Percentiles rank a stretch among this genome's conserved stretches.
These are phyloP conservation scores for Sciurus niger DNA, from an alignment of 2,113 vertebrate genomes.

Conservation along the genomic window DNA sequence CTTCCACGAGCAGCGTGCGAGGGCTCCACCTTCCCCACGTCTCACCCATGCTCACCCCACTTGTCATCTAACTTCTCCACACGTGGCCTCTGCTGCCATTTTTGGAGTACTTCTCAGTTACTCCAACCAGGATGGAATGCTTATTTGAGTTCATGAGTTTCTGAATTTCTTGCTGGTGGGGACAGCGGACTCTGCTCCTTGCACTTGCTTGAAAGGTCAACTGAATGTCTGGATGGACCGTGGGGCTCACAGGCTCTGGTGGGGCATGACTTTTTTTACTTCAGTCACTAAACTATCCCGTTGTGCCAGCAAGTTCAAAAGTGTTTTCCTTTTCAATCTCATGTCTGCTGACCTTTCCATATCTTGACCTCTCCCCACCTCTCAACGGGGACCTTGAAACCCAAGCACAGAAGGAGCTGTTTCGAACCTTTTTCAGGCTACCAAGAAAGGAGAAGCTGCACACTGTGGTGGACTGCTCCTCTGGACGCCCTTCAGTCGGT, in stretches of 20 bases:
- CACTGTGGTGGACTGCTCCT: conserved; percentile 92
- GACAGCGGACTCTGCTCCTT: no score
- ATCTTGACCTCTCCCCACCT: background rate
- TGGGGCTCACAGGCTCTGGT: background rate
- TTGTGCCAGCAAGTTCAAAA: rapidly evolving
- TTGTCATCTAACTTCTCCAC: background rate
- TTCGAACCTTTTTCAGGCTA: conserved; percentile 95
- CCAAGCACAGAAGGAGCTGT: conserved; percentile 94
- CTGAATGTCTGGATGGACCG: background rate
- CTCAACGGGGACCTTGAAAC: conserved; percentile 94
- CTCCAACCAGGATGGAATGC: background rate
- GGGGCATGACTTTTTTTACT: no score
- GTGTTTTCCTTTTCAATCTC: background rate
- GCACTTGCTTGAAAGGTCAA: background rate
- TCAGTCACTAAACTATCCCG: background rate
- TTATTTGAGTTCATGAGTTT: background rate
- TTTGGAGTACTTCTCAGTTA: background rate
- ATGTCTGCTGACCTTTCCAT: background rate
- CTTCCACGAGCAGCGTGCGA: background rate
- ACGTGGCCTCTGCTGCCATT: background rate
- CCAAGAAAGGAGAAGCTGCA: conserved; percentile 93
- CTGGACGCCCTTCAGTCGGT: conserved; percentile 97
- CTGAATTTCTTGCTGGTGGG: background rate
- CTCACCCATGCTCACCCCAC: background rate
- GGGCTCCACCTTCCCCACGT: background rate